phyloP scores from a whole-genome alignment of 2,113 vertebrate species.

The Syrmaticus mikado region DNA sequence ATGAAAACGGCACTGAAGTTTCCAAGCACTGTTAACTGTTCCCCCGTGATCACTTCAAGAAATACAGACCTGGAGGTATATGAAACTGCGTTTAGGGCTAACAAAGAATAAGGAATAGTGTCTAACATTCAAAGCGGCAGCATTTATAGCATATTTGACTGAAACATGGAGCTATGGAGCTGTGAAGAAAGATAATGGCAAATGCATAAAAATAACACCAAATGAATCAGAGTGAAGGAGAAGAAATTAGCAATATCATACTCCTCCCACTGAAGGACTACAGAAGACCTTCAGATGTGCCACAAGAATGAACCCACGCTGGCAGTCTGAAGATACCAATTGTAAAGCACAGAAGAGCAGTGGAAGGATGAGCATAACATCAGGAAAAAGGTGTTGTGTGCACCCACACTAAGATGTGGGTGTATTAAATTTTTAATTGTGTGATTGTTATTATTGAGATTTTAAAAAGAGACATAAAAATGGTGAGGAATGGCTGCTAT shows the following conservation, averaged over 20 bases:
- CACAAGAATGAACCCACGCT: background rate
- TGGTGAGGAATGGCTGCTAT: background rate
- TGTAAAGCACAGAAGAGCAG: background rate
- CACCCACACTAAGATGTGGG: background rate
- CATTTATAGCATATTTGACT: background rate
- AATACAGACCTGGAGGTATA: background rate
- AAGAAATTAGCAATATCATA: background rate
- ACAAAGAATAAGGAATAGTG: background rate
- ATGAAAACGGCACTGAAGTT: background rate
- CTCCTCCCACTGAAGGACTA: rapidly evolving
- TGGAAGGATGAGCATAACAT: background rate
- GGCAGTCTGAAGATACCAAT: background rate
- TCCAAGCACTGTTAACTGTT: background rate
- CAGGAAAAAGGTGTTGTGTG: background rate
- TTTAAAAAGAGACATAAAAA: background rate
- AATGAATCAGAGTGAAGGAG: background rate
- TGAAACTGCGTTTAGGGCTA: background rate
- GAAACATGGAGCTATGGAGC: background rate
- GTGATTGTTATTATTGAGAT: background rate
- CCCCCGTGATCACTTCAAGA: background rate
- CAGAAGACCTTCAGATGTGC: background rate
- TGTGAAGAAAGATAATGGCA: background rate
- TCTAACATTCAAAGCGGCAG: rapidly evolving
- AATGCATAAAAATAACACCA: background rate
- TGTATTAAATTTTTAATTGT: background rate